phyloP scores from a whole-genome alignment of 2,888 invertebrate species.

The Apamea anceps region DNA sequence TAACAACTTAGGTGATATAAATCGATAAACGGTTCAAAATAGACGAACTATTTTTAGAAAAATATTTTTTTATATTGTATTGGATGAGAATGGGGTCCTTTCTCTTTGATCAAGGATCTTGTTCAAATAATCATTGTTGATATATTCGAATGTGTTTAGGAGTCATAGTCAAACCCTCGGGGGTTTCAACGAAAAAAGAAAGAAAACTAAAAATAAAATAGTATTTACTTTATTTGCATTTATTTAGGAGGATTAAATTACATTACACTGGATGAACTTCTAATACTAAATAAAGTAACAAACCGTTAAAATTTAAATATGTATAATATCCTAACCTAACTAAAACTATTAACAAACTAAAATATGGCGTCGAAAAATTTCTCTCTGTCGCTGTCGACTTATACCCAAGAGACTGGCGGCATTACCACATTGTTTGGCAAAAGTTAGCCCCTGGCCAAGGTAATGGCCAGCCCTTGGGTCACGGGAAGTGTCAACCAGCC shows the following conservation, averaged over 20 bases:
- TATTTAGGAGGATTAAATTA: neutral
- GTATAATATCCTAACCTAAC: neutral
- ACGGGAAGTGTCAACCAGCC: no score
- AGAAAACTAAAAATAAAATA: neutral
- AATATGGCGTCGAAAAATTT: no score
- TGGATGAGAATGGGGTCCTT: neutral
- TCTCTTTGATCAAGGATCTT: neutral
- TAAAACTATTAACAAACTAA: neutral
- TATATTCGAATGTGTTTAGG: neutral
- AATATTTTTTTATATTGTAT: neutral
- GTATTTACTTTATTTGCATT: neutral
- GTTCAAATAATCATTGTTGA: neutral
- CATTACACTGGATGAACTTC: neutral
- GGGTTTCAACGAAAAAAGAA: neutral
- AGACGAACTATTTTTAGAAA: constrained; percentile 9
- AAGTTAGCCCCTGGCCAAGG: no score
- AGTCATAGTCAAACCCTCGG: neutral
- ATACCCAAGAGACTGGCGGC: no score
- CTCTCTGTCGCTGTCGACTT: no score
- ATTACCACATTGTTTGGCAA: no score
- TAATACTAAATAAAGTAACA: neutral
- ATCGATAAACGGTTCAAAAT: neutral
- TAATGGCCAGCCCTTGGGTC: no score
- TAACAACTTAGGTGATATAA: neutral
- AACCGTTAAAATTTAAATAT: neutral